phyloP scores from a whole-genome alignment of 2,113 vertebrate genomes.

The Muntiacus muntjak region DNA sequence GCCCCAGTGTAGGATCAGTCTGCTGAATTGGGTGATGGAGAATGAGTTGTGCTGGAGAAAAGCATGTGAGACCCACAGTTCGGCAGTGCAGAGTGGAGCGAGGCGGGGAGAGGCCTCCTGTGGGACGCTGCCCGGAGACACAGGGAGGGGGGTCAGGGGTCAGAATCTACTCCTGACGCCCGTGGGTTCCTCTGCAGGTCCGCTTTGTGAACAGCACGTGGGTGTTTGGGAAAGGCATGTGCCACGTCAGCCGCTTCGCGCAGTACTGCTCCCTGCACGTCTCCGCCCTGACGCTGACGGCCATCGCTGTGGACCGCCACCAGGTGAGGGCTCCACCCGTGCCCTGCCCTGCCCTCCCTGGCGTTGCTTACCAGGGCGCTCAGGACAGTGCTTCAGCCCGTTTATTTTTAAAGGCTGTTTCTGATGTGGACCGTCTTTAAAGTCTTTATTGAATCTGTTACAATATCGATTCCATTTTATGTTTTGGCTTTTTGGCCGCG shows the following conservation, averaged over 20 bases:
- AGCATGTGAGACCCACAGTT: neutral
- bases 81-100: neutral
- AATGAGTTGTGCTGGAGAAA: neutral
- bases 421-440: neutral
- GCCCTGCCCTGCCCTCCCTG: neutral
- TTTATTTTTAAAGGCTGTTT: neutral
- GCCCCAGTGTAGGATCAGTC: no score
- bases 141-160: neutral
- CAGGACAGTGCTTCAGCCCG: neutral
- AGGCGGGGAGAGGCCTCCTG: neutral
- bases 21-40: neutral
- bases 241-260: constrained; percentile 94
- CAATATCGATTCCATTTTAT: neutral
- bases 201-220: constrained; percentile 95
- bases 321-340: constrained; percentile 82
- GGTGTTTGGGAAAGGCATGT: constrained; percentile 95
- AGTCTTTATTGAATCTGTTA: neutral
- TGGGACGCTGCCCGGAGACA: neutral
- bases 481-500: neutral
- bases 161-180: neutral
- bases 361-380: neutral
- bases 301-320: constrained; percentile 93
- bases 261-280: constrained; percentile 96
- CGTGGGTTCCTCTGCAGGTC: constrained; percentile 78
- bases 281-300: constrained; percentile 92